Evolutionary conservation across 2,113 vertebrate genomes (phyloP).

Genomic region (Hemicordylus capensis): DNA sequence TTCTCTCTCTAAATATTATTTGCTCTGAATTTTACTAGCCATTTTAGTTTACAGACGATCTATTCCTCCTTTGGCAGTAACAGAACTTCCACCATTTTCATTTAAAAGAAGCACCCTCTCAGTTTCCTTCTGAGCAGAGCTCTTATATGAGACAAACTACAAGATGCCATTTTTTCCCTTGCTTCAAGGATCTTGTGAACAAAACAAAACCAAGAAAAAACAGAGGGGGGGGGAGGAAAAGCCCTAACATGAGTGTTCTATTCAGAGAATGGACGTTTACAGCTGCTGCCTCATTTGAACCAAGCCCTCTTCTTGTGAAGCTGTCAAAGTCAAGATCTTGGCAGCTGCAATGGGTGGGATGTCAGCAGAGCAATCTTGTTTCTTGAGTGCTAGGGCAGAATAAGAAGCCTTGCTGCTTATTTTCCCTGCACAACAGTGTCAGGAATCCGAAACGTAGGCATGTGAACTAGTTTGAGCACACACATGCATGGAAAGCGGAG

Average conservation of each 20-base stretch:
- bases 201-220: background rate
- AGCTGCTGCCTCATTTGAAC: slow-evolving; percentile 10
- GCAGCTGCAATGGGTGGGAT: slow-evolving; percentile 7
- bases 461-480: background rate
- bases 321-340: slow-evolving; percentile 36
- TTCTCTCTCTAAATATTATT: background rate
- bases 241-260: background rate
- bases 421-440: slow-evolving; percentile 16
- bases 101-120: slow-evolving; percentile 18
- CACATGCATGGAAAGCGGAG: slow-evolving; percentile 8
- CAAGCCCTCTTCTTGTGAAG: slow-evolving; percentile 12
- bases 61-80: slow-evolving; percentile 4
- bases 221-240: background rate
- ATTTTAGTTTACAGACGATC: slow-evolving; percentile 1
- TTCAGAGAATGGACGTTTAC: background rate
- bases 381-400: slow-evolving; percentile 17
- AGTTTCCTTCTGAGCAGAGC: background rate
- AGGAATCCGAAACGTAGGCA: slow-evolving; percentile 21
- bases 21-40: slow-evolving; percentile 33
- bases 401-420: background rate
- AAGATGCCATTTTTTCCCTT: background rate
- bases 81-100: background rate
- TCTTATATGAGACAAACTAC: background rate
- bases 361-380: background rate
- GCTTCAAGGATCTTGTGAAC: background rate